Evolutionary conservation across 30 jellyfish, hydroid and myxozoan species (phyloP).

Genomic region (Chrysaora quinquecirrha): DNA sequence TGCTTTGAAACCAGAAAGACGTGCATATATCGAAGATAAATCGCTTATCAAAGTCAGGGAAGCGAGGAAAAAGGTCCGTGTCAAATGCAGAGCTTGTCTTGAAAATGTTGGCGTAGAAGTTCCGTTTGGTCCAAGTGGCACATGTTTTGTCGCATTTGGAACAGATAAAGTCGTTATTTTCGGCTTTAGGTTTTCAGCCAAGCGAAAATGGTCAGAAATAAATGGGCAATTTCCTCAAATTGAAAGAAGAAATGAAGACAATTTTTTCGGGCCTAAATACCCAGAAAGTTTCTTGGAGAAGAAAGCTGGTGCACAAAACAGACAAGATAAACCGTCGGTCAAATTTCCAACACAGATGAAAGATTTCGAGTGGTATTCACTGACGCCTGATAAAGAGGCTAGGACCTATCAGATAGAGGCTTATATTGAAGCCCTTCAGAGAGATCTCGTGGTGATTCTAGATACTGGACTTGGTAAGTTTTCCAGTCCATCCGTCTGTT

Average conservation of each 20-base stretch:
- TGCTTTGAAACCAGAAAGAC: conserved; percentile 69
- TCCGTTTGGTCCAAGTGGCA: conserved; percentile 77
- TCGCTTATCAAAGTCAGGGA: conserved; percentile 40
- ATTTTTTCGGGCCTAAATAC: conserved; percentile 33
- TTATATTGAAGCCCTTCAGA: conserved; percentile 76
- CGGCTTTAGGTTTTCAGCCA: conserved; percentile 34
- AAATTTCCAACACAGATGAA: conserved; percentile 19
- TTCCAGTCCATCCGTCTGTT: too few species aligned
- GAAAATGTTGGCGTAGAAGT: conserved; percentile 56
- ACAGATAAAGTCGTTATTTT: conserved; percentile 40
- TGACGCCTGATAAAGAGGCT: conserved; percentile 63
- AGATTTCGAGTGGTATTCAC: conserved; percentile 69
- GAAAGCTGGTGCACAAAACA: neutral
- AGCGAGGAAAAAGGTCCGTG: conserved; percentile 43
- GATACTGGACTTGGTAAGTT: conserved; percentile 74
- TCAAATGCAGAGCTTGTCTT: conserved; percentile 59
- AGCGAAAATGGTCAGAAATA: conserved; percentile 59
- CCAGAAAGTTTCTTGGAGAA: neutral
- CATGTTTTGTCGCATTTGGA: conserved; percentile 56
- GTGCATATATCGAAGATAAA: conserved; percentile 3
- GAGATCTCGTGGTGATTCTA: conserved; percentile 66
- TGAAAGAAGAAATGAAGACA: conserved; percentile 52
- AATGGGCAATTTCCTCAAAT: conserved; percentile 13
- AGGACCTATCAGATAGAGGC: conserved; percentile 76
- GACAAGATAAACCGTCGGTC: neutral